Evolutionary conservation across 2,113 vertebrate genomes (phyloP).

Genomic region (Pyrgilauda ruficollis): DNA sequence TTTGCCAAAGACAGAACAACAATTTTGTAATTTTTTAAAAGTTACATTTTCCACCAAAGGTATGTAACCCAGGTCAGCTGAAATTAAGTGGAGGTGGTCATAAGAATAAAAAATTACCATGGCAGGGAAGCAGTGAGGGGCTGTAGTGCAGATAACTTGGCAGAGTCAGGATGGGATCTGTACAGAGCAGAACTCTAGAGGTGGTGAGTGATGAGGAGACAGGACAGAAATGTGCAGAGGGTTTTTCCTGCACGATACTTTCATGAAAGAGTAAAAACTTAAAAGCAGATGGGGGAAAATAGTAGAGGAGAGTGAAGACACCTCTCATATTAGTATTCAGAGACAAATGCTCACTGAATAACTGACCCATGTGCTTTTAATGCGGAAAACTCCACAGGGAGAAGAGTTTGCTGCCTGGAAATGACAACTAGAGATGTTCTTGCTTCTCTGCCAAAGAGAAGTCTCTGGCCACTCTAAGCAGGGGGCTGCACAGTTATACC

Average conservation of each 20-base stretch:
- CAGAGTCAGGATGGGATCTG: neutral
- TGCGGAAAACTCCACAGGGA: neutral
- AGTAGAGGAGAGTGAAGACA: neutral
- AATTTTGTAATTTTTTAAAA: neutral
- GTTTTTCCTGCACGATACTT: neutral
- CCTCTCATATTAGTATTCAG: neutral
- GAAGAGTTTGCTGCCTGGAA: neutral
- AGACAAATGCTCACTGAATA: neutral
- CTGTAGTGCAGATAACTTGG: neutral
- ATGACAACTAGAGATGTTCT: neutral
- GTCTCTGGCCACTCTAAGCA: neutral
- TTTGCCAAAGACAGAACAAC: neutral
- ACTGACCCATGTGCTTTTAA: accelerated
- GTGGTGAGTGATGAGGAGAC: accelerated
- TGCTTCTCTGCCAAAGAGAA: neutral
- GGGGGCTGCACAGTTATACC: neutral
- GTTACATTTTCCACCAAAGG: neutral
- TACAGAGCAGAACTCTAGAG: neutral
- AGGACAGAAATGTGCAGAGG: neutral
- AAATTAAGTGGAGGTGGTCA: neutral
- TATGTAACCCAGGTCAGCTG: neutral
- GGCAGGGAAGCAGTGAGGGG: neutral
- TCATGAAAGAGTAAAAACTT: neutral
- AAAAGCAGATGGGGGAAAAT: neutral
- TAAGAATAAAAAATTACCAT: neutral